These are phyloP conservation scores for Aleiodes testaceus DNA, from an alignment of 2,888 invertebrate species.

Conservation along the genomic window DNA sequence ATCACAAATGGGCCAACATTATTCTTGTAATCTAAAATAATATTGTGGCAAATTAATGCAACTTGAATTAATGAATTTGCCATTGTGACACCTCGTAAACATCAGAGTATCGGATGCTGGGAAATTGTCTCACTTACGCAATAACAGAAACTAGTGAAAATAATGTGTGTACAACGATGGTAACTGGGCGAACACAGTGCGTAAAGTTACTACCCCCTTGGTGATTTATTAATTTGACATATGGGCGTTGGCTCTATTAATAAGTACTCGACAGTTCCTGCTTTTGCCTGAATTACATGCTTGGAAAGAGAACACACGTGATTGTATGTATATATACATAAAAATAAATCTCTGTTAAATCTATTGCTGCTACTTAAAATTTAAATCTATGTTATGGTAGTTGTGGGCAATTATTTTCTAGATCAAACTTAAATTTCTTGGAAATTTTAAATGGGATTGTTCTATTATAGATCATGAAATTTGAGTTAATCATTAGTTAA, in stretches of 20 bases:
- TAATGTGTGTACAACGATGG: not conserved
- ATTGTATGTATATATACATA: not conserved
- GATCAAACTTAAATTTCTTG: constrained; percentile 50
- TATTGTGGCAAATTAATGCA: not conserved
- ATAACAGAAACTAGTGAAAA: too few relatives aligned
- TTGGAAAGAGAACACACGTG: constrained; percentile 15
- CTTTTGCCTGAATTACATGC: constrained; percentile 50
- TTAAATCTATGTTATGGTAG: constrained; percentile 8
- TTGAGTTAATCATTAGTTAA: constrained; percentile 23
- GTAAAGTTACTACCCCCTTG: constrained; percentile 32
- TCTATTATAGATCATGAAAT: constrained; percentile 3
- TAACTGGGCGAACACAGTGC: not conserved
- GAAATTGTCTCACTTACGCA: too few relatives aligned
- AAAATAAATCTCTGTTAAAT: constrained; percentile 12
- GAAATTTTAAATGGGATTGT: constrained; percentile 2
- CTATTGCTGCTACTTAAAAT: constrained; percentile 18
- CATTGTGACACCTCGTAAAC: too few relatives aligned
- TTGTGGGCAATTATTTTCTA: constrained; percentile 51
- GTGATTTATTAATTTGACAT: constrained; percentile 58
- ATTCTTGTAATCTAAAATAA: not conserved
- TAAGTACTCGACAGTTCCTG: constrained; percentile 54
- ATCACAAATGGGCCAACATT: too few relatives aligned
- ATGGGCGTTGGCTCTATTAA: constrained; percentile 52
- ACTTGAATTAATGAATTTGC: not conserved
- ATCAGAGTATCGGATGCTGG: too few relatives aligned